A percentile compares a stretch with the other conserved stretches of the same genome.
Evolutionary conservation across 2,113 vertebrate genomes (phyloP).

Genomic region (Mesocricetus auratus): DNA sequence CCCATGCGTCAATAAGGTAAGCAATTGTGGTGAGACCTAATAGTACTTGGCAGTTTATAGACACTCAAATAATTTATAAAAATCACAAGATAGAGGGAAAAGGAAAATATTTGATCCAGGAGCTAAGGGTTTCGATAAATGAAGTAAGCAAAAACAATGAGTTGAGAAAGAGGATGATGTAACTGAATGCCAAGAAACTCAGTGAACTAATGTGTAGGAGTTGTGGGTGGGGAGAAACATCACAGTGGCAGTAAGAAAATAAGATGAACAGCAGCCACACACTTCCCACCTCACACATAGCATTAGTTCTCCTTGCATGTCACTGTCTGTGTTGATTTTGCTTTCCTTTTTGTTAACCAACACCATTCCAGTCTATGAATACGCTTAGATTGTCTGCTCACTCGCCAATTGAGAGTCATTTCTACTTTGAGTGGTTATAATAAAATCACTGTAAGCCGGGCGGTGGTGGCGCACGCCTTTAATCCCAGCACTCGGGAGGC

Average conservation of each 20-base stretch:
- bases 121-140: neutral
- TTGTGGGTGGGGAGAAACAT: rapidly evolving
- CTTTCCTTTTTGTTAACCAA: neutral
- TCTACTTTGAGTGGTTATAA: neutral
- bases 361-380: neutral
- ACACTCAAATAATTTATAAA: neutral
- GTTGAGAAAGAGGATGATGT: neutral
- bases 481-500: too few species aligned
- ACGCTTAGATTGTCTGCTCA: neutral
- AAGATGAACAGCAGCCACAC: neutral
- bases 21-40: neutral
- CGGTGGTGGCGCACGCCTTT: too few species aligned
- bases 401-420: neutral
- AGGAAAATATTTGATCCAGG: neutral
- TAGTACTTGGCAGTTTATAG: neutral
- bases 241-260: neutral
- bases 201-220: neutral
- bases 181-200: neutral
- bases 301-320: neutral
- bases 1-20: neutral
- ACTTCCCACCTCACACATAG: neutral
- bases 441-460: too few species aligned
- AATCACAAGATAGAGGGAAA: neutral
- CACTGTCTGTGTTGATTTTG: neutral
- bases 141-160: neutral